phyloP scores from a whole-genome alignment of 1,140 invertebrate genomes.

The Lepidostoma basale region DNA sequence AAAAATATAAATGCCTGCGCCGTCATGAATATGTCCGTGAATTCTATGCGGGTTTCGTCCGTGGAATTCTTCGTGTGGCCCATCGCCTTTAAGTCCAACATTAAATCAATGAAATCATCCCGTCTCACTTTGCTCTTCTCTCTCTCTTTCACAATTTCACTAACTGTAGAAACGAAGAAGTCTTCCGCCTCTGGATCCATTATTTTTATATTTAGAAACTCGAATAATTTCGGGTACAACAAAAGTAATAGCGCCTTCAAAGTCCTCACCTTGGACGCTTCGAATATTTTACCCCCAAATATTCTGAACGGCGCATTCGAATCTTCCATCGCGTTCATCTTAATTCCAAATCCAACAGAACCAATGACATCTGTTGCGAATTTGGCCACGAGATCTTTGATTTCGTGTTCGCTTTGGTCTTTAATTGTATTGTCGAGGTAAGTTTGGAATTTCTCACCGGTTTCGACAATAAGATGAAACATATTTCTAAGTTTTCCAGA shows the following conservation, averaged over 20 bases:
- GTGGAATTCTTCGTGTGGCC: not conserved
- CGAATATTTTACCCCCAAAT: conserved; percentile 49
- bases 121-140: conserved; percentile 52
- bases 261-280: not conserved
- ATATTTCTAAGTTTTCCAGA: conserved; percentile 54
- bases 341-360: conserved; percentile 64
- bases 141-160: conserved; percentile 56
- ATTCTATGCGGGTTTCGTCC: not conserved
- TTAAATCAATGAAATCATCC: conserved; percentile 62
- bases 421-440: conserved; percentile 36
- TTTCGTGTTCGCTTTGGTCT: conserved; percentile 42
- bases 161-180: conserved; percentile 57
- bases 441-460: conserved; percentile 44
- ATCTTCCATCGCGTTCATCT: conserved; percentile 55
- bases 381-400: conserved; percentile 55
- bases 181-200: conserved; percentile 47
- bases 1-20: conserved; percentile 56
- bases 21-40: conserved; percentile 43
- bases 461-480: conserved; percentile 49
- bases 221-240: conserved; percentile 12
- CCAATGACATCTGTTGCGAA: conserved; percentile 69
- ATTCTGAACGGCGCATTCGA: conserved; percentile 56
- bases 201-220: conserved; percentile 25
- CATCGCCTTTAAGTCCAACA: conserved; percentile 49
- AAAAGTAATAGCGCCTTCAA: conserved; percentile 1